phyloP scores from a whole-genome alignment of 2,888 invertebrate species.

The Habroteleia sp. region DNA sequence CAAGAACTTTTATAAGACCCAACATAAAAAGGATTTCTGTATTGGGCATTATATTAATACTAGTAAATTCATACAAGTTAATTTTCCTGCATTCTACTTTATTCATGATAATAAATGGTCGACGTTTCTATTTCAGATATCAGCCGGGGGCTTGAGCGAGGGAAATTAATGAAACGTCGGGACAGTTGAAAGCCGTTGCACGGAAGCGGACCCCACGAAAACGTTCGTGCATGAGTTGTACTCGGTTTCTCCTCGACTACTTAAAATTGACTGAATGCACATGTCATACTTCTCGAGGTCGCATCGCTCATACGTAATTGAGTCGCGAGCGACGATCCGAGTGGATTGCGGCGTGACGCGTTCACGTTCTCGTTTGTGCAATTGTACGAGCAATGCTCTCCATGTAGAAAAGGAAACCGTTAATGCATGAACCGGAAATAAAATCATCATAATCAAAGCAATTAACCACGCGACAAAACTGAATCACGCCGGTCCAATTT shows the following conservation, averaged over 20 bases:
- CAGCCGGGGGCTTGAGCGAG: no score
- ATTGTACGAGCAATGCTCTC: conserved; percentile 50
- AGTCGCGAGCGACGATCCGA: conserved; percentile 55
- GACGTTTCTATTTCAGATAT: no score
- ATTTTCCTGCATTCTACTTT: no score
- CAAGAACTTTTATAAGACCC: no score
- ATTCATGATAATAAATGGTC: no score
- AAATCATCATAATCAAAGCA: conserved; percentile 31
- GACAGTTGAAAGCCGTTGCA: conserved; percentile 13
- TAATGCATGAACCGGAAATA: conserved; percentile 51
- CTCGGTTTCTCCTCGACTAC: conserved; percentile 63
- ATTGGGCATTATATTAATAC: no score
- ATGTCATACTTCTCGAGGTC: conserved; percentile 68
- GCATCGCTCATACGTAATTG: conserved; percentile 66
- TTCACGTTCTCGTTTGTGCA: conserved; percentile 53
- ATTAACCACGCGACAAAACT: conserved; percentile 21
- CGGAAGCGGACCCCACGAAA: conserved; percentile 31
- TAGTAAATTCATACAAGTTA: no score
- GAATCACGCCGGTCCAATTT: neutral
- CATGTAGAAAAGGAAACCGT: conserved; percentile 51
- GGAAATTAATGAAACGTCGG: neutral
- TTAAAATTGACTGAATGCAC: conserved; percentile 66
- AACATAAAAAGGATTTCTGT: no score
- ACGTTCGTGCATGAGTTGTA: neutral
- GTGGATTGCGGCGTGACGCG: conserved; percentile 47